Evolutionary conservation across 2,797 vertebrate species (phyloP).

Genomic region (Crypturellus tataupa): DNA sequence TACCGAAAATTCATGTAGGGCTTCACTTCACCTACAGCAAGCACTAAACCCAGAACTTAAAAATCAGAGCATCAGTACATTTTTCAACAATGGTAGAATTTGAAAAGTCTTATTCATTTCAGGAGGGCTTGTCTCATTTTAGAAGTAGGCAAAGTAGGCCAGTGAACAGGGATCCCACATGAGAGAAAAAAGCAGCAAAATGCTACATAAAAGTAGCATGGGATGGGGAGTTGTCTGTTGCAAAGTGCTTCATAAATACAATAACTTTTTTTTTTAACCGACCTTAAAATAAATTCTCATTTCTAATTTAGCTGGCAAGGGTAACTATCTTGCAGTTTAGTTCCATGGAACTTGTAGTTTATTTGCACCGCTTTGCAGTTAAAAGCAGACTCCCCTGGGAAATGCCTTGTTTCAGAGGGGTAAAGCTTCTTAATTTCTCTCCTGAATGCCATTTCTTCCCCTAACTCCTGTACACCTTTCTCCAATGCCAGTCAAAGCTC

Average conservation of each 20-base stretch:
- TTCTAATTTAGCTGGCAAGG: background rate
- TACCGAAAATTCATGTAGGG: background rate
- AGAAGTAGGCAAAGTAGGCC: background rate
- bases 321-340: background rate
- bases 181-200: background rate
- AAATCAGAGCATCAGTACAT: background rate
- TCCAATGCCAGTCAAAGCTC: rapidly evolving
- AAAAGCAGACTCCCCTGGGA: background rate
- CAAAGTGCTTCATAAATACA: background rate
- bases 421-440: background rate
- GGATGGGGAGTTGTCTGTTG: background rate
- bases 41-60: background rate
- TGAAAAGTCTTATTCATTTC: background rate
- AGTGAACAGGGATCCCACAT: background rate
- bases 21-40: background rate
- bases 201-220: background rate
- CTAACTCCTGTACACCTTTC: rapidly evolving
- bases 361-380: background rate
- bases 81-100: background rate
- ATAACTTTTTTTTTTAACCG: rapidly evolving
- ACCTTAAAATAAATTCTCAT: background rate
- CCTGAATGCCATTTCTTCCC: background rate
- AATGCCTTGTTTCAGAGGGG: background rate
- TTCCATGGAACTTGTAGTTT: background rate
- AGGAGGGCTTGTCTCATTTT: background rate